A percentile compares a stretch with the other conserved stretches of the same genome.
Evolutionary conservation across 1,140 invertebrate genomes (phyloP).

Genomic region (Kradibia gibbosae): DNA sequence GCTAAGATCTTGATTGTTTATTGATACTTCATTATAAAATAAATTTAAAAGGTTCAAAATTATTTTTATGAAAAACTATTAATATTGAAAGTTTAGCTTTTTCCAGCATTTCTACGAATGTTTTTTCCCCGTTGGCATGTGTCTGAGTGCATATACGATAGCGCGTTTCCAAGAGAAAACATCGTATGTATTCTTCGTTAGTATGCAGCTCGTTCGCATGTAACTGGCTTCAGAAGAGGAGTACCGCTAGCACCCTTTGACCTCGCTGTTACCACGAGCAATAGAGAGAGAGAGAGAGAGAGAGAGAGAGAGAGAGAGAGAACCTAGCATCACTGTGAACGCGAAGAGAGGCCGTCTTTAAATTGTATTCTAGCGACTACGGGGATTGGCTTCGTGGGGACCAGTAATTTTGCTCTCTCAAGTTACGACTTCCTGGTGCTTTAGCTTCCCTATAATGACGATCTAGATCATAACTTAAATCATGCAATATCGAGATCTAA

Average conservation of each 20-base stretch:
- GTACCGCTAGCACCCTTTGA: conserved; percentile 73
- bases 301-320: conserved; percentile 16
- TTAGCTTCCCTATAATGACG: conserved; percentile 63
- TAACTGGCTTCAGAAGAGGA: conserved; percentile 55
- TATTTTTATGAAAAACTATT: conserved; percentile 32
- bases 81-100: conserved; percentile 14
- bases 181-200: conserved; percentile 7
- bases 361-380: conserved; percentile 30
- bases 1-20: too few species aligned
- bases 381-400: conserved; percentile 39
- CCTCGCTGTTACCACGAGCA: conserved; percentile 54
- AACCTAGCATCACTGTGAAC: conserved; percentile 25
- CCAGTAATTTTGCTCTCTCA: conserved; percentile 65
- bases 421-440: conserved; percentile 66
- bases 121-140: not conserved
- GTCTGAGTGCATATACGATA: not conserved
- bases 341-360: conserved; percentile 63
- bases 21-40: too few species aligned
- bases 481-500: not conserved
- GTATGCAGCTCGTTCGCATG: conserved; percentile 2
- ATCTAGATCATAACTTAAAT: conserved; percentile 41
- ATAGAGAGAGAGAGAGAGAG: conserved; percentile 23
- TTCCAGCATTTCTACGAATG: not conserved
- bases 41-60: too few species aligned
- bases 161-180: not conserved